Conservation (phyloP, 2,888 invertebrate genomes). For the Beris chalybata region DNA sequence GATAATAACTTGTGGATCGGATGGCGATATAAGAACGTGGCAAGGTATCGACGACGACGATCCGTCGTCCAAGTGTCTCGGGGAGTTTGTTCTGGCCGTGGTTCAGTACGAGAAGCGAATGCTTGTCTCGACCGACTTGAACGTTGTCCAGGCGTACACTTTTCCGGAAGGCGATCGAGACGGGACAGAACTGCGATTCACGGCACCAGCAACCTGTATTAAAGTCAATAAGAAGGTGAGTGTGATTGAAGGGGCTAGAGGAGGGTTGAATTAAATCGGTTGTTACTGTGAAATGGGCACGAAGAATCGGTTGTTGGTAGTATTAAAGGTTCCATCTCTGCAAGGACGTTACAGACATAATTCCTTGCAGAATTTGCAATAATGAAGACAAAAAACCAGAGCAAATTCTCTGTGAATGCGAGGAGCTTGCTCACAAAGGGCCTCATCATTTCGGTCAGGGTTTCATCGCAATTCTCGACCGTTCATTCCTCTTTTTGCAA, state of each 20-base stretch:
- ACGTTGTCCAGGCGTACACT: slow-evolving; percentile 81
- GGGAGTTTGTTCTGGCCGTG: slow-evolving; percentile 78
- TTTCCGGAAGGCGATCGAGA: slow-evolving; percentile 80
- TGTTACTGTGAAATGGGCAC: no score
- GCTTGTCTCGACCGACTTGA: slow-evolving; percentile 82
- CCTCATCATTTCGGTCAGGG: no score
- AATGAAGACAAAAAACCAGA: no score
- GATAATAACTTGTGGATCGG: slow-evolving; percentile 85
- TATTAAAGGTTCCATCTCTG: no score
- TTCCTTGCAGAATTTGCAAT: no score
- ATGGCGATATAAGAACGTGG: slow-evolving; percentile 92
- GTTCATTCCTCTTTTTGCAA: no score
- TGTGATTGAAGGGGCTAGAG: neutral
- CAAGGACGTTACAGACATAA: no score
- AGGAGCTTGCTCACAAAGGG: no score
- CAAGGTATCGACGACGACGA: slow-evolving; percentile 84
- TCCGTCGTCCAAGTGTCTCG: slow-evolving; percentile 80
- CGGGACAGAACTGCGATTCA: slow-evolving; percentile 84
- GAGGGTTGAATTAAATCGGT: no score
- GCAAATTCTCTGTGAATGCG: no score
- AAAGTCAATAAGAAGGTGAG: slow-evolving; percentile 65
- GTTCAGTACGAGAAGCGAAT: slow-evolving; percentile 69
- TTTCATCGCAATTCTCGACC: no score
- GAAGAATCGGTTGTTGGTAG: no score
- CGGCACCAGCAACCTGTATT: slow-evolving; percentile 84